These are phyloP conservation scores for Tinamus guttatus DNA, from an alignment of 2,113 vertebrate genomes.

Conservation along the genomic window DNA sequence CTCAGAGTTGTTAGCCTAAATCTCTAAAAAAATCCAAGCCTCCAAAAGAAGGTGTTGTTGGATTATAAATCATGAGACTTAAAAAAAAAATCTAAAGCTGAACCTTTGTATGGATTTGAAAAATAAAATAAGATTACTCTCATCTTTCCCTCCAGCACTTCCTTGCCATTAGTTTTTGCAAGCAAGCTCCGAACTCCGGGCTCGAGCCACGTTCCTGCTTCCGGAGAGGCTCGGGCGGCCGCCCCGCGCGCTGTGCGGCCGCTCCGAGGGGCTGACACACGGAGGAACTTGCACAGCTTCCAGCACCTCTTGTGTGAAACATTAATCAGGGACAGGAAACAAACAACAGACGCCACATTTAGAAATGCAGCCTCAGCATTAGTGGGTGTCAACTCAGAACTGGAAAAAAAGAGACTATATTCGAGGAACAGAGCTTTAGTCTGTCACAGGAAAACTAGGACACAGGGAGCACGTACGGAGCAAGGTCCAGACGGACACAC, in stretches of 20 bases:
- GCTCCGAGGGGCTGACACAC: not conserved
- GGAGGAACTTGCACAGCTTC: not conserved
- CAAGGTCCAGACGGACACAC: rapidly evolving
- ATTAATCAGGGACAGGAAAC: rapidly evolving
- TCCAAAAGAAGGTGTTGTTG: too few relatives aligned
- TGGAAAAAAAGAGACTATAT: not conserved
- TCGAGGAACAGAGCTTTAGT: not conserved
- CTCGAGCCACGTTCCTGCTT: too few relatives aligned
- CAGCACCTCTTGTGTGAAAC: not conserved
- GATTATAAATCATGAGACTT: too few relatives aligned
- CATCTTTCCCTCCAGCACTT: too few relatives aligned
- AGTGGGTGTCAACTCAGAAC: rapidly evolving
- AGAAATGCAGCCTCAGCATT: not conserved
- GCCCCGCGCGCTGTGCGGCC: too few relatives aligned
- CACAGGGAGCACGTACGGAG: rapidly evolving
- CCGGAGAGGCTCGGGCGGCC: too few relatives aligned
- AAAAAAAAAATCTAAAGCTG: too few relatives aligned
- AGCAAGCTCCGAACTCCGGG: too few relatives aligned
- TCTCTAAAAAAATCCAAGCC: not conserved
- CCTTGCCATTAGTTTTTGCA: too few relatives aligned
- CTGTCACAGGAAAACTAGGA: not conserved
- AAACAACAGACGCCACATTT: rapidly evolving
- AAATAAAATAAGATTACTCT: too few relatives aligned
- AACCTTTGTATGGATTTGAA: too few relatives aligned
- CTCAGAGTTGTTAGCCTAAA: not conserved